A percentile compares a stretch with the other conserved stretches of the same genome.
Evolutionary conservation across 2,888 invertebrate genomes (phyloP).

Genomic region (Caenorhabditis sp.): DNA sequence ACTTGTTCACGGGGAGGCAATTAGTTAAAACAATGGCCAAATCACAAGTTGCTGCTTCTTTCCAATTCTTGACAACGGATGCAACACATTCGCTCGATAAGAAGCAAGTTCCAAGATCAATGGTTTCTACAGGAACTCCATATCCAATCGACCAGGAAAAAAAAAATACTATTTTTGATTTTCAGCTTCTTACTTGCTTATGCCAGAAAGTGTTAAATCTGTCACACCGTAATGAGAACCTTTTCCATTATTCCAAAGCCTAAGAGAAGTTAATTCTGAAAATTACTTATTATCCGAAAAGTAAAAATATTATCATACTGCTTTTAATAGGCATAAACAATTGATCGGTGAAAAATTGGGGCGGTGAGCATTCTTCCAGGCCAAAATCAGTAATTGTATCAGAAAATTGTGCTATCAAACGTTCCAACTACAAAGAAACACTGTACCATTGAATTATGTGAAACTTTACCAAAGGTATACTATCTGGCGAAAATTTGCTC

Average conservation of each 20-base stretch:
- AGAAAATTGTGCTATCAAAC: conserved; percentile 48
- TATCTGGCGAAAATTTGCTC: conserved; percentile 67
- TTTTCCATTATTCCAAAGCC: conserved; percentile 70
- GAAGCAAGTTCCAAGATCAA: conserved; percentile 61
- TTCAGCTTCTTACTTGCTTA: conserved; percentile 52
- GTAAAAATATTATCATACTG: conserved; percentile 11
- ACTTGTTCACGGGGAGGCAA: conserved; percentile 50
- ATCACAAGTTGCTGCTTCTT: conserved; percentile 43
- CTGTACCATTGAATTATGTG: no score
- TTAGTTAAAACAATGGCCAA: conserved; percentile 59
- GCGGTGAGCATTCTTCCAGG: conserved; percentile 67
- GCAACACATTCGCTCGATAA: conserved; percentile 46
- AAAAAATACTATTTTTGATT: background rate
- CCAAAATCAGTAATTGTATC: conserved; percentile 64
- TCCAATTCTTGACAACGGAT: conserved; percentile 56
- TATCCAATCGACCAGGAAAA: conserved; percentile 7
- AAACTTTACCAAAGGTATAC: conserved; percentile 54
- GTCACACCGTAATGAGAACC: conserved; percentile 64
- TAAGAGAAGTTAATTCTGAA: conserved; percentile 61
- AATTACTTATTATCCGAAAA: background rate
- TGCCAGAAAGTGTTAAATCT: conserved; percentile 61
- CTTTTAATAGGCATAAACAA: conserved; percentile 54
- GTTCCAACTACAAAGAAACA: conserved; percentile 58
- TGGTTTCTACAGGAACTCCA: conserved; percentile 57
- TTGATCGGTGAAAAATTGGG: conserved; percentile 60